Percentiles rank a stretch among this genome's conserved stretches.
phyloP scores from a whole-genome alignment of 1,140 invertebrate species.

The Cheumatopsyche charites region DNA sequence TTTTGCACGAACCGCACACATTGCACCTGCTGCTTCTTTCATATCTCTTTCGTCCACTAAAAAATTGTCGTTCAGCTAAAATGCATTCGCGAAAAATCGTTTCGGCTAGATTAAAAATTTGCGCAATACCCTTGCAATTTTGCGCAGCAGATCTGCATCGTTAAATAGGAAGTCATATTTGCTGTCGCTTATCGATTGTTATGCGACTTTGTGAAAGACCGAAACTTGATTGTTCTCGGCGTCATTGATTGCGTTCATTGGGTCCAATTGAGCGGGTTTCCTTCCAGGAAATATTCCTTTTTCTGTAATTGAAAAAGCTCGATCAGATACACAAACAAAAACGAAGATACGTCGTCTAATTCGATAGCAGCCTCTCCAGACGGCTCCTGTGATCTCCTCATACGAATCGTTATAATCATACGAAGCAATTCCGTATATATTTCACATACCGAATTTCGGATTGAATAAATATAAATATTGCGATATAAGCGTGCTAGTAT shows the following conservation, averaged over 20 bases:
- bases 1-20: not conserved
- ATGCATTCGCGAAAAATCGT: not conserved
- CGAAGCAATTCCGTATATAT: too few relatives aligned
- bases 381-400: too few relatives aligned
- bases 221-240: conserved; percentile 31
- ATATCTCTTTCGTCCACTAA: conserved; percentile 3
- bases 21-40: conserved; percentile 15
- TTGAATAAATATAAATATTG: too few relatives aligned
- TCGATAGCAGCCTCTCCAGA: too few relatives aligned
- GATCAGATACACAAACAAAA: too few relatives aligned
- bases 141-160: not conserved
- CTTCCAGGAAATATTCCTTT: conserved; percentile 25
- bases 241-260: conserved; percentile 46
- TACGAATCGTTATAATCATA: too few relatives aligned
- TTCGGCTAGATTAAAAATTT: conserved; percentile 8
- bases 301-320: conserved; percentile 15
- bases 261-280: conserved; percentile 40
- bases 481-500: too few relatives aligned
- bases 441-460: too few relatives aligned
- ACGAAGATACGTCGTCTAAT: not conserved
- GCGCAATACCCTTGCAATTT: not conserved
- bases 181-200: not conserved
- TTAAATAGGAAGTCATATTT: conserved; percentile 21
- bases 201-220: conserved; percentile 18
- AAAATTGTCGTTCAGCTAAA: conserved; percentile 8